Evolutionary conservation across 2,888 invertebrate species (phyloP).

Genomic region (Priapulus caudatus): DNA sequence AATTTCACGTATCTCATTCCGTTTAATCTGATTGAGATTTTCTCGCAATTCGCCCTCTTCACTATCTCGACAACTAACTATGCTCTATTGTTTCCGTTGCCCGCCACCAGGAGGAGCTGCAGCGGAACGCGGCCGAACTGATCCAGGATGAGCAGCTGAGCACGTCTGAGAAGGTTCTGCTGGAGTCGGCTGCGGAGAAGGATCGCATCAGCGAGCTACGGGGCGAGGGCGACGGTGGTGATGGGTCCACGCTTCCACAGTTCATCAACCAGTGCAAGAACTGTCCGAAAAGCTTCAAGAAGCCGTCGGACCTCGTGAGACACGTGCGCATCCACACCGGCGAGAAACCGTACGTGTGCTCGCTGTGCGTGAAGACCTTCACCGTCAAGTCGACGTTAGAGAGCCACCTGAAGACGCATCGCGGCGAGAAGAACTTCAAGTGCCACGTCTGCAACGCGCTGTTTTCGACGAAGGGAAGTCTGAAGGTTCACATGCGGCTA

Average conservation of each 20-base stretch:
- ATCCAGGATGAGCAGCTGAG: too few relatives aligned
- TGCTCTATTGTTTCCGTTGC: too few relatives aligned
- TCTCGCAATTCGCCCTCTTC: too few relatives aligned
- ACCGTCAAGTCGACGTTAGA: constrained; percentile 54
- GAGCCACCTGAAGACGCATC: constrained; percentile 36
- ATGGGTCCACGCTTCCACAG: neutral
- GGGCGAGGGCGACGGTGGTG: constrained; percentile 12
- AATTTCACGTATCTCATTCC: too few relatives aligned
- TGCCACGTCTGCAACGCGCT: constrained; percentile 38
- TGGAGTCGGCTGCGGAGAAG: constrained; percentile 36
- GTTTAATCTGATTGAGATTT: too few relatives aligned
- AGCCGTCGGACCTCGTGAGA: constrained; percentile 39
- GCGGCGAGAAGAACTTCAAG: constrained; percentile 31
- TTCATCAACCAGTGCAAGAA: constrained; percentile 32
- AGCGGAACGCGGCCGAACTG: too few relatives aligned
- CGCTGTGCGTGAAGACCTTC: constrained; percentile 41
- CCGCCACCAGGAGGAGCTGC: too few relatives aligned
- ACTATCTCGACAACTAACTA: too few relatives aligned
- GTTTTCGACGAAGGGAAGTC: constrained; percentile 39
- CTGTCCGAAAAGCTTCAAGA: constrained; percentile 41
- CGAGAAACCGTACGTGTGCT: constrained; percentile 42
- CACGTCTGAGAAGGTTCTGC: constrained; percentile 35
- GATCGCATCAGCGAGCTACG: constrained; percentile 33
- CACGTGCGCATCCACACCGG: constrained; percentile 42
- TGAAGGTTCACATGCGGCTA: constrained; percentile 40